Evolutionary conservation across 2,797 vertebrate species (phyloP), one percentile per base, ranked within the genome.

Genomic region (Siniperca obscura): DNA sequence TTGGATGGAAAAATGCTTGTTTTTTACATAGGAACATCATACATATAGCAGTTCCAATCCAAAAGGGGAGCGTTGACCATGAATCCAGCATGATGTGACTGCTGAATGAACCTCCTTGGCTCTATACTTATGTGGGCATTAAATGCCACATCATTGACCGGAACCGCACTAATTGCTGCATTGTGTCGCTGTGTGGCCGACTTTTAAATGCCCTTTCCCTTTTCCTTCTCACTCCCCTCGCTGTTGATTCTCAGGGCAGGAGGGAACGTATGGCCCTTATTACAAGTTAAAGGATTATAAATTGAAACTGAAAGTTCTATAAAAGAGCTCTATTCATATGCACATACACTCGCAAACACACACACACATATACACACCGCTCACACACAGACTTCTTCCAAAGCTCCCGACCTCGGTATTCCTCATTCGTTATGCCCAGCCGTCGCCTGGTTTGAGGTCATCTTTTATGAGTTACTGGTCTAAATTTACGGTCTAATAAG

Each of bases 231-330:
- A 9, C 74, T 85, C 76, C 50, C 80, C 34, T 60, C 34, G 27
- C 77, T 87, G 85, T 83, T 89, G 82, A 86, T 82, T 83, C 82
- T 72, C 74, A 55, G 50, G 65, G 70, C 74, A 82, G 53, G 38
- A 82, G 86, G 81, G 73, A 90, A 81, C 61, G 71, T 86, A 86
- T 78, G 87, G 80, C 78, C 64, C 88, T 91, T 91, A 87, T 90
- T 85, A 85, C 81, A 81, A 87, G 84, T 82, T 91, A 93, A 93
- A 91, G 86, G 88, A 89, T 91, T 86, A 86, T 89, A 91, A 91
- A 94, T 91, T 75, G 89, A 86, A 90, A 80, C 76, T 72, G 89
- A 91, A 90, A 89, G 85, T 87, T 84, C 72, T 79, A 82, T 86
- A 82, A 83, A 88, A 69, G 70, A 76, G 52, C 75, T 76, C 50